Base-by-base conservation (phyloP, 2,888 invertebrate species). In the Dryadula phaetusa region DNA sequence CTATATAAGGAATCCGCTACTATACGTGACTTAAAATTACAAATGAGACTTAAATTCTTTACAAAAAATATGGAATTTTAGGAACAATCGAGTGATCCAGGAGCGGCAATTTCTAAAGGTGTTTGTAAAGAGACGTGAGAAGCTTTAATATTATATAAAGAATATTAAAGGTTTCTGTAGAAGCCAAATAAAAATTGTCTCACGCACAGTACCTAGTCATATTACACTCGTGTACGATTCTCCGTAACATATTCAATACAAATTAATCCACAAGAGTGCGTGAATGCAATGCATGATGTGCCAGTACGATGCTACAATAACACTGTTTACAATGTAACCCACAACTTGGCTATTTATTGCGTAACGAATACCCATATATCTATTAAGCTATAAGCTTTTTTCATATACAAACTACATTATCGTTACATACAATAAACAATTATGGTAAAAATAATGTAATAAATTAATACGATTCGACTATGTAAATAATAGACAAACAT, bases 101-200 rank as follows among this genome's bases (percentile, higher is more conserved):
- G 40, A 52, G 72, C 76, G 75, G 74, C 56, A 69, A 70, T 72
- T 71, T 74, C 71, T 66, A 72, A 76, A 71, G 72, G 72, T 71
- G 64, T 71, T 65, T 65, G 64, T 46, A 34, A 53, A 53, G 56
- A 66, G 58, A 78, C 77, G 77, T 78, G 78, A 77, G 73, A 52
- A 62, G 76, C 70, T 56, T 73, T 47, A n/a, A n/a, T n/a, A n/a
- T n/a, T n/a, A n/a, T n/a, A n/a, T n/a, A n/a, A n/a, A n/a, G n/a
- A n/a, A 60, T 71, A 44, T 72, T 62, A 58, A 62, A 72, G 70
- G 74, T 69, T 71, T 69, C 70, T 72, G 72, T 67, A 65, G 69
- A 69, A 75, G 72, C 71, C 71, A 71, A 75, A 76, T 72, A 74
- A 75, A 78, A 76, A 77, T 76, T 67, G 73, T 75, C 72, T 76